Evolutionary conservation across 23 tunicate genomes (phyloP).

Genomic region (Ascidia mentula): DNA sequence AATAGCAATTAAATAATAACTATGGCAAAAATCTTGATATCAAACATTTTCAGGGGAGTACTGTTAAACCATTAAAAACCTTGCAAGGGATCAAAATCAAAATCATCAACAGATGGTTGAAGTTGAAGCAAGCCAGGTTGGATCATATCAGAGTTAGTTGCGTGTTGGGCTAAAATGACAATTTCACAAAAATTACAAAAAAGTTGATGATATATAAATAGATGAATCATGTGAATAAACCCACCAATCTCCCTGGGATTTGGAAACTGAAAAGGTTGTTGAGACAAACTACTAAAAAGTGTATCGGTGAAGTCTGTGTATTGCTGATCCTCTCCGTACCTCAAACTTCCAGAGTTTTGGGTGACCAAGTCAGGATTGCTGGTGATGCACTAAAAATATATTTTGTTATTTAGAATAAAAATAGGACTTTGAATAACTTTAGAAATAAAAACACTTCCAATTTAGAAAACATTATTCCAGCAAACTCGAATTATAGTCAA

Average conservation of each 20-base stretch:
- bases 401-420: constrained; percentile 1
- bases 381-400: neutral
- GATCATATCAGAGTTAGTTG: constrained; percentile 94
- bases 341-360: neutral
- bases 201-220: neutral
- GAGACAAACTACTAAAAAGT: constrained; percentile 62
- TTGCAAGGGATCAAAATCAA: constrained; percentile 81
- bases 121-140: constrained; percentile 93
- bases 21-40: no score
- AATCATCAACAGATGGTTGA: constrained; percentile 84
- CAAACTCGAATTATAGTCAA: no score
- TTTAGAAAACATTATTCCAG: no score
- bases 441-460: neutral
- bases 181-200: neutral
- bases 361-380: neutral
- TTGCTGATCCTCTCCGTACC: constrained; percentile 30
- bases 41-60: no score
- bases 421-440: neutral
- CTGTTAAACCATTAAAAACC: no score
- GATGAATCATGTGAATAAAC: neutral
- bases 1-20: neutral
- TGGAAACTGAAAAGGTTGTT: constrained; percentile 90
- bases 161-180: constrained; percentile 50
- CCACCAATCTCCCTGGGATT: constrained; percentile 89
- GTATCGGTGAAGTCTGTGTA: constrained; percentile 61